These are phyloP conservation scores for Petroica traversi DNA, from an alignment of 2,113 vertebrate genomes.

Conservation along the genomic window DNA sequence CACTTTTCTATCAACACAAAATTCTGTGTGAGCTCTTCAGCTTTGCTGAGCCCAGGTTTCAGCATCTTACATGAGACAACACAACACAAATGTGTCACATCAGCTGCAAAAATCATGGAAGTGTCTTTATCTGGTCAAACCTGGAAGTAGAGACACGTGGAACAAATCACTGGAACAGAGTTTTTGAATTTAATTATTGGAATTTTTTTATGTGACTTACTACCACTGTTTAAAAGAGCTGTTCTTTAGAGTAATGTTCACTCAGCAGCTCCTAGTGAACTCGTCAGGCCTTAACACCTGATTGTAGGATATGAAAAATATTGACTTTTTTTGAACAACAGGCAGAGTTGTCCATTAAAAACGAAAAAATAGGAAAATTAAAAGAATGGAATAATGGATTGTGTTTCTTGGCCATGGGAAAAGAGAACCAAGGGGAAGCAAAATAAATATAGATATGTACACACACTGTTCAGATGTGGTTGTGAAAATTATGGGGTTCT, in stretches of 20 bases:
- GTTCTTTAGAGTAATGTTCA: background rate
- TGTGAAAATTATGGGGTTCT: background rate
- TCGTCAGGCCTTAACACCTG: background rate
- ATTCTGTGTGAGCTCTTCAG: background rate
- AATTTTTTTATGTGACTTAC: background rate
- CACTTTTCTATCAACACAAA: background rate
- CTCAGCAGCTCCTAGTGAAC: background rate
- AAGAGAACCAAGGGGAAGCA: background rate
- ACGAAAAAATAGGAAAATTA: background rate
- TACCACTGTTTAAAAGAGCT: background rate
- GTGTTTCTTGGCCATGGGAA: background rate
- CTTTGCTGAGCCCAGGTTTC: background rate
- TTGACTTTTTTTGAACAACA: background rate
- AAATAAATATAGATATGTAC: background rate
- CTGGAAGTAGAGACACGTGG: background rate
- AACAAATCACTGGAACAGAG: background rate
- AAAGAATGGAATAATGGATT: background rate
- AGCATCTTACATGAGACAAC: background rate
- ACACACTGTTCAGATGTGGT: background rate
- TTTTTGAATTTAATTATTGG: background rate
- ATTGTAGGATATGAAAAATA: background rate
- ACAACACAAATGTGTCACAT: background rate
- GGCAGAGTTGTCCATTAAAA: background rate
- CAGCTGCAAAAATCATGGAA: background rate
- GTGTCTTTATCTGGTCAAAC: background rate